Conservation (phyloP, 2,113 vertebrate species). For the Sardina pilchardus region DNA sequence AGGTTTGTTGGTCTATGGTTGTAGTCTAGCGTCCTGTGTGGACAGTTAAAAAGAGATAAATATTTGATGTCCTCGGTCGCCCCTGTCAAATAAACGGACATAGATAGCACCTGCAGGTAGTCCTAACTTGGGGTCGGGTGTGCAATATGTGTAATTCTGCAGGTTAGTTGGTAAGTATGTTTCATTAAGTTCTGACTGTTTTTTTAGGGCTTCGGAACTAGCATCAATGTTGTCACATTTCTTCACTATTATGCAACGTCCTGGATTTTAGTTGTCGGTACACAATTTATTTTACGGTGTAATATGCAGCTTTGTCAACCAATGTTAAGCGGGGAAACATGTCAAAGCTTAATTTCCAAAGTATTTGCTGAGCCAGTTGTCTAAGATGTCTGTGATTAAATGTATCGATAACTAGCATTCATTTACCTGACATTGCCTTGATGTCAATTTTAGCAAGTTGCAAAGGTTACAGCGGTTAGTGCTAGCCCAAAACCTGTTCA, state of each 20-base stretch:
- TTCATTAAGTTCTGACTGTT: neutral
- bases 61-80: slow-evolving; percentile 1
- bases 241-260: too few relatives aligned
- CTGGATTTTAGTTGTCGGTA: neutral
- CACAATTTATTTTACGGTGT: neutral
- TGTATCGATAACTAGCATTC: too few relatives aligned
- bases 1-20: neutral
- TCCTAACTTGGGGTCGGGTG: neutral
- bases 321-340: too few relatives aligned
- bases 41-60: slow-evolving; percentile 18
- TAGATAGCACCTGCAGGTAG: neutral
- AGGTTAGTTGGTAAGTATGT: slow-evolving; percentile 4
- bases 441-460: too few relatives aligned
- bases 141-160: slow-evolving; percentile 7
- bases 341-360: too few relatives aligned
- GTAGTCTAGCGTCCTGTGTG: neutral
- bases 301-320: neutral
- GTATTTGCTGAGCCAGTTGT: too few relatives aligned
- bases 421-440: too few relatives aligned
- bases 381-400: too few relatives aligned
- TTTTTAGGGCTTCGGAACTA: too few relatives aligned
- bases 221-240: too few relatives aligned
- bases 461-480: too few relatives aligned
- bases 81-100: neutral
- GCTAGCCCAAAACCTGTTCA: too few relatives aligned